phyloP scores from a whole-genome alignment of 2,888 invertebrate species.

The Ischnus inquisitorius region DNA sequence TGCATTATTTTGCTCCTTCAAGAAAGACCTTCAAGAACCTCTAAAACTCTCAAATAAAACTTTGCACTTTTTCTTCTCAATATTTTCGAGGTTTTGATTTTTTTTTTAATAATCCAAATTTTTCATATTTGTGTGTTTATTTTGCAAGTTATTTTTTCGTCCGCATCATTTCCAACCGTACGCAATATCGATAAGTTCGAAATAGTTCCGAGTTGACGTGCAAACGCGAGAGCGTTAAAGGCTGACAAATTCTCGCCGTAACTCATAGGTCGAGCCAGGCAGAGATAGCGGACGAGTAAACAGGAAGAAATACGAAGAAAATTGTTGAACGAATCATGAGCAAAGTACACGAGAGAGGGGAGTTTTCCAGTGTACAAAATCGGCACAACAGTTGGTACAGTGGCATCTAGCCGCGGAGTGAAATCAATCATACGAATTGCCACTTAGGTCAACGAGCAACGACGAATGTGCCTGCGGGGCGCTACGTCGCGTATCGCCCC shows the following conservation, averaged over 20 bases:
- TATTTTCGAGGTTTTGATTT: too few relatives aligned
- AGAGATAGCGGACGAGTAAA: slow-evolving; percentile 49
- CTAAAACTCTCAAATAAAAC: too few relatives aligned
- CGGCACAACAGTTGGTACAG: slow-evolving; percentile 2
- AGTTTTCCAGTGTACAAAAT: not conserved
- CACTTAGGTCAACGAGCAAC: slow-evolving; percentile 74
- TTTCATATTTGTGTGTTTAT: too few relatives aligned
- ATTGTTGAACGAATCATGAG: slow-evolving; percentile 49
- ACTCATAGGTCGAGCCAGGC: slow-evolving; percentile 29
- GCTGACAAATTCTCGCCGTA: slow-evolving; percentile 54
- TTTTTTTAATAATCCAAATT: too few relatives aligned
- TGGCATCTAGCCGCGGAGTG: slow-evolving; percentile 58
- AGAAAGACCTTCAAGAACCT: too few relatives aligned
- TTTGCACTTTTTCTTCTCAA: too few relatives aligned
- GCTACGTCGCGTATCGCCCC: not conserved
- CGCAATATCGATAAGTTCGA: not conserved
- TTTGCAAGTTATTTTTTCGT: not conserved
- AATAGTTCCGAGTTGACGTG: slow-evolving; percentile 27
- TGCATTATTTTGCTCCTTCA: too few relatives aligned
- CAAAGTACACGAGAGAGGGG: slow-evolving; percentile 12
- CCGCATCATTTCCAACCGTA: not conserved
- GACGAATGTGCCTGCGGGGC: slow-evolving; percentile 44
- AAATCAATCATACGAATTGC: slow-evolving; percentile 79
- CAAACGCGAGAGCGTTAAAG: slow-evolving; percentile 25
- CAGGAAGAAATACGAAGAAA: slow-evolving; percentile 60